phyloP scores from a whole-genome alignment of 2,797 vertebrate species.

The Rhinichthys osculus region DNA sequence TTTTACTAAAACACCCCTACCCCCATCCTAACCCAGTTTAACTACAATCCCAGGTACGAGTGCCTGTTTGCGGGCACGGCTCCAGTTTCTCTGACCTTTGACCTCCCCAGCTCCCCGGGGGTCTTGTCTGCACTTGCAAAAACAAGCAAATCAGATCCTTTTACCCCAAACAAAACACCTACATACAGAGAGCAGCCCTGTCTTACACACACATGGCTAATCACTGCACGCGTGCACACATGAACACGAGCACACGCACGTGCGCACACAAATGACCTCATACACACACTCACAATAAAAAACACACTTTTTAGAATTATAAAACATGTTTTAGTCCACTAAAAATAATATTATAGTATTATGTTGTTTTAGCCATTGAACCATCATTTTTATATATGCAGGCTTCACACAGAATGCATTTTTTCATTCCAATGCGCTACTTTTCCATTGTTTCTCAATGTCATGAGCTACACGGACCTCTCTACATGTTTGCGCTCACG shows the following conservation, averaged over 20 bases:
- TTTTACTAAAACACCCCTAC: conserved; percentile 45
- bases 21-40: conserved; percentile 59
- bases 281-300: not conserved
- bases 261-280: conserved; percentile 16
- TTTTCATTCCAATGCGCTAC: not conserved
- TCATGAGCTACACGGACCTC: not conserved
- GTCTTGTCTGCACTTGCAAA: conserved; percentile 73
- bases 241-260: conserved; percentile 7
- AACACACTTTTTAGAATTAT: not conserved
- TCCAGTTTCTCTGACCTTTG: conserved; percentile 72
- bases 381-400: not conserved
- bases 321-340: not conserved
- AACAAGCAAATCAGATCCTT: conserved; percentile 75
- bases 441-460: not conserved
- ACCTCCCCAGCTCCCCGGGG: conserved; percentile 64
- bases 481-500: not conserved
- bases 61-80: conserved; percentile 63
- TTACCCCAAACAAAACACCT: conserved; percentile 70
- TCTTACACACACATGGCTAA: conserved; percentile 53
- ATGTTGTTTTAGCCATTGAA: not conserved
- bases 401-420: not conserved
- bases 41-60: conserved; percentile 71
- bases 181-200: conserved; percentile 52
- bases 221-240: conserved; percentile 54
- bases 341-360: not conserved